Percentiles rank a stretch among this genome's conserved stretches.
Evolutionary conservation across 2,113 vertebrate genomes (phyloP).

Genomic region (Arothron firmamentum): DNA sequence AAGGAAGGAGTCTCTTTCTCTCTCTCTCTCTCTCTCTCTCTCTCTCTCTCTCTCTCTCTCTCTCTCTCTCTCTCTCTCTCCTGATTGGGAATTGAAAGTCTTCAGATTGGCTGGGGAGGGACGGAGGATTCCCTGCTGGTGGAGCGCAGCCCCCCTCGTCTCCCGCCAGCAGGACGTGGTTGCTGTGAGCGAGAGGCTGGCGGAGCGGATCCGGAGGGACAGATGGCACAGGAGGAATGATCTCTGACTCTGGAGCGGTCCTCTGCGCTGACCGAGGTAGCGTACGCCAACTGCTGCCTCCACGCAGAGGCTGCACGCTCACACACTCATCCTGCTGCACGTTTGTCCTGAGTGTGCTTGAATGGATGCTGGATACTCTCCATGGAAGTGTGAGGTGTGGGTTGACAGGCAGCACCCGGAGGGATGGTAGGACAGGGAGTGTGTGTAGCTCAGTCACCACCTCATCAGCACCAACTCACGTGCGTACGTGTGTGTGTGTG

Average conservation of each 20-base stretch:
- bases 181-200: constrained; percentile 29
- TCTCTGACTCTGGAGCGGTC: constrained; percentile 53
- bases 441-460: constrained; percentile 40
- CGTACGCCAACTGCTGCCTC: constrained; percentile 29
- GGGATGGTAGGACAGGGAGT: constrained; percentile 20
- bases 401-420: constrained; percentile 16
- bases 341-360: constrained; percentile 43
- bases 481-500: background rate
- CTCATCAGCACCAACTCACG: constrained; percentile 47
- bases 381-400: constrained; percentile 24
- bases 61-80: too few species aligned
- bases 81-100: constrained; percentile 43
- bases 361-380: constrained; percentile 39
- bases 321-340: constrained; percentile 27
- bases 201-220: constrained; percentile 27
- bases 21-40: too few species aligned
- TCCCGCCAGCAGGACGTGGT: constrained; percentile 44
- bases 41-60: too few species aligned
- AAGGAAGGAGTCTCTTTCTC: constrained; percentile 36
- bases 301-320: constrained; percentile 17
- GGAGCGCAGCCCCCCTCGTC: constrained; percentile 23
- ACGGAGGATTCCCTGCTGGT: constrained; percentile 38
- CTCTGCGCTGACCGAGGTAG: constrained; percentile 61
- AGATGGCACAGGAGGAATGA: constrained; percentile 67
- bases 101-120: constrained; percentile 34